Evolutionary conservation across 2,888 invertebrate species (phyloP), one percentile per base, ranked within the genome.

Genomic region (Trypoxylon attenuatum): DNA sequence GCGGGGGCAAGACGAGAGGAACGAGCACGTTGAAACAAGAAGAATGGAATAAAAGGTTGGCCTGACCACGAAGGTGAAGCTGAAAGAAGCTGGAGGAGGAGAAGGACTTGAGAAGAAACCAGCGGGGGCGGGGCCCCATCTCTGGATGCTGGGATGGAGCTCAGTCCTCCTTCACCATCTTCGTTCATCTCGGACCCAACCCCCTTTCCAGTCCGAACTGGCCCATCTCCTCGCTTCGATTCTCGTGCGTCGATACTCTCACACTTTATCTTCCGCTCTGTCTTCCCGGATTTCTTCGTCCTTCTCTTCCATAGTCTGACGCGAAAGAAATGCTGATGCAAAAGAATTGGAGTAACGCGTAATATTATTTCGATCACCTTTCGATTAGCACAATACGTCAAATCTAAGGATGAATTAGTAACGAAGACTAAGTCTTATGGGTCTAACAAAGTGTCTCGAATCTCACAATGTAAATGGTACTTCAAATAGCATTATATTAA

Each of bases 151-250:
- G 82, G 78, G 82, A 85, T 82, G 83, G 84, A 81, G 79, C 76
- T 73, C 69, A 61, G 67, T 69, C 74, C 78, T 68, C 76, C 76
- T 81, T 82, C 82, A 80, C 81, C 83, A 82, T 82, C 83, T 81
- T 84, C 82, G 79, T 81, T 78, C 82, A 79, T 83, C 81, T 82
- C 79, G 80, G 76, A 83, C 79, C 84, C 83, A 82, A 84, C 83
- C 82, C 82, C 79, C 80, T 75, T 79, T 71, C 65, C 61, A 52
- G 33, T 57, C 65, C 47, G 61, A 76, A 56, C 69, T 76, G 76
- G 73, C 79, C 82, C 80, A 75, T 82, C 82, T 80, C 77, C 76
- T 56, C 64, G 64, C 67, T 61, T 62, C 72, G 71, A 72, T 71
- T 69, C 66, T 38, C 22, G 42, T 42, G 45, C 49, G n/a, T 51